Evolutionary conservation across 2,888 invertebrate genomes (phyloP), one percentile per base, ranked within the genome.

Genomic region (Pachydiplax longipennis): DNA sequence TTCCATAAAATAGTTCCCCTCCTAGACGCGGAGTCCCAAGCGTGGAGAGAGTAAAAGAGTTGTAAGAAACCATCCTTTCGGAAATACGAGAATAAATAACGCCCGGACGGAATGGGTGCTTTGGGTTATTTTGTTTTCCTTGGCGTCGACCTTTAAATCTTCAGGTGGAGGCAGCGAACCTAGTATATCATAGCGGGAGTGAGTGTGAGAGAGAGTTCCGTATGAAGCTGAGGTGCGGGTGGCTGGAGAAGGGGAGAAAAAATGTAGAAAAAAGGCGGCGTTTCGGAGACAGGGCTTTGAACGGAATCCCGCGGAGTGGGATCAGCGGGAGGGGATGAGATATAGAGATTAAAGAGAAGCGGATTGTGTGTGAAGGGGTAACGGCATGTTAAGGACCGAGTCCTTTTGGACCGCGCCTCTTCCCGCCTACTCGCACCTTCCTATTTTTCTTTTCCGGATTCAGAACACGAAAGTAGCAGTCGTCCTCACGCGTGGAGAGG

Each of bases 161-260:
- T 87, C 87, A 53, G 83, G 31, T 80, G 80, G 25, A 31, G 65
- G 87, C 61, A 37, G 87, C 37, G 87, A 87, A 58, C 6, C 83
- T 83, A 83, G 87, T 87, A 87, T 87, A 87, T 87, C 87, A 87
- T 87, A 87, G 87, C 61, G 8, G 83, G 83, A 35, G 48, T n/a
- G 87, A 37, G 87, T 1, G 82, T 12, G 48, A 44, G 81, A 44
- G 81, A n/a, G 82, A 22, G 82, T 44, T 48, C 13, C 25, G 25
- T 25, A 31, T 48, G 53, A 37, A 81, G 81, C 4, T 5, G 81
- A 81, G 81, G 35, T 15, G 81, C 25, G 12, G 83, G 13, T 37
- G 22, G 37, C 37, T 12, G 81, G 37, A 31, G 22, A 22, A 37
- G 37, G 15, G 25, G 25, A 3, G 12, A 6, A n/a, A 44, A 82